phyloP scores from a whole-genome alignment of 2,113 vertebrate genomes.

The Coptodon bakossiorum region DNA sequence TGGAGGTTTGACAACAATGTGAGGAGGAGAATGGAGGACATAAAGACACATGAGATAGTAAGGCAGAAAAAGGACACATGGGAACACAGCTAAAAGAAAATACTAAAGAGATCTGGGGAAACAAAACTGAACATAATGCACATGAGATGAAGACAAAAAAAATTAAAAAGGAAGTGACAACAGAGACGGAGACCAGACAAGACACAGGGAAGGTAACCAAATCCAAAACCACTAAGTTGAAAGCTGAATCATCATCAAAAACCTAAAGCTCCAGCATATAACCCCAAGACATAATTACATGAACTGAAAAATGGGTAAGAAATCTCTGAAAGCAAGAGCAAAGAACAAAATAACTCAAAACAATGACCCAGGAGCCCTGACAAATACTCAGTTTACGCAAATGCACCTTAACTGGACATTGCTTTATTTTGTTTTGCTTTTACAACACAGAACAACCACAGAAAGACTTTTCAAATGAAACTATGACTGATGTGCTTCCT shows the following conservation, averaged over 20 bases:
- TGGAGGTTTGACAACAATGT: background rate
- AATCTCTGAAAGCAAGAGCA: background rate
- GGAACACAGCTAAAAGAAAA: background rate
- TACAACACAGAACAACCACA: background rate
- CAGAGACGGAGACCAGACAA: background rate
- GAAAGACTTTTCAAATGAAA: background rate
- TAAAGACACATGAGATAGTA: background rate
- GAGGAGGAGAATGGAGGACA: background rate
- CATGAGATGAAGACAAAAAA: background rate
- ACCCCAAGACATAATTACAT: background rate
- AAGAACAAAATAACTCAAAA: background rate
- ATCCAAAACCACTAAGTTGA: background rate
- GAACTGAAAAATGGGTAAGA: background rate
- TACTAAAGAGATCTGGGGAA: background rate
- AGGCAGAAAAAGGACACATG: background rate
- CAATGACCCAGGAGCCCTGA: background rate
- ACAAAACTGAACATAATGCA: background rate
- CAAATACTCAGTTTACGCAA: background rate
- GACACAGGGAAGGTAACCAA: background rate
- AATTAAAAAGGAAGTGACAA: background rate
- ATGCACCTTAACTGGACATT: background rate
- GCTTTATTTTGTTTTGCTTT: background rate
- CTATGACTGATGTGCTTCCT: background rate
- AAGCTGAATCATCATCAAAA: background rate
- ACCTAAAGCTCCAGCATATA: background rate